Conservation (phyloP, 2,888 invertebrate species). For the Tenodera sinensis region DNA sequence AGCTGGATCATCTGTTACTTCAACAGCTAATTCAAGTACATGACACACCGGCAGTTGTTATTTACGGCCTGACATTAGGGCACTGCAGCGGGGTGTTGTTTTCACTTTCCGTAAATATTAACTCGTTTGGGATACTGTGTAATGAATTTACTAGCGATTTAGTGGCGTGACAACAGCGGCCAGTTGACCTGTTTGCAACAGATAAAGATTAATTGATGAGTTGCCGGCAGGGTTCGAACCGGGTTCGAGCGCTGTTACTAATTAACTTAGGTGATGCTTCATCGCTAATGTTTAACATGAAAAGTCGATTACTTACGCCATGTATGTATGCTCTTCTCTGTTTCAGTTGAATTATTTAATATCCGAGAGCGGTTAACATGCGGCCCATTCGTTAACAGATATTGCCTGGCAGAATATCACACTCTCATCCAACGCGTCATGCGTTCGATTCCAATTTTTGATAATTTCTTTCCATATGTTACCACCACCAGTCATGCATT, state of each 20-base stretch:
- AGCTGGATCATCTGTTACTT: background rate
- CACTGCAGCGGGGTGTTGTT: background rate
- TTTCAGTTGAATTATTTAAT: background rate
- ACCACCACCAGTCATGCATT: background rate
- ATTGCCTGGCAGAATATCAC: background rate
- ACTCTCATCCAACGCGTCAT: background rate
- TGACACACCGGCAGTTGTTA: background rate
- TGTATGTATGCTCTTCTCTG: background rate
- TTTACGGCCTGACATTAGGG: background rate
- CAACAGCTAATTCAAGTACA: background rate
- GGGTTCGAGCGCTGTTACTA: background rate
- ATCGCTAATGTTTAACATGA: background rate
- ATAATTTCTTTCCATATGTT: background rate
- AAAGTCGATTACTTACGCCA: background rate
- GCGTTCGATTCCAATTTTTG: background rate
- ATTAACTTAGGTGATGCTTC: background rate
- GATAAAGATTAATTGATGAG: background rate
- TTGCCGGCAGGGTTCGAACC: background rate
- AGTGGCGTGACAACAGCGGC: background rate
- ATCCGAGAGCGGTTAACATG: background rate
- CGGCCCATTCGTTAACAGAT: background rate
- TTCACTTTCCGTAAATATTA: background rate
- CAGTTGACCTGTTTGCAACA: background rate
- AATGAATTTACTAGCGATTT: background rate
- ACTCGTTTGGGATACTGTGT: background rate